Percentiles rank a stretch among this genome's conserved stretches.
phyloP scores from a whole-genome alignment of 2,888 invertebrate species.

The Pilophorus perplexus region DNA sequence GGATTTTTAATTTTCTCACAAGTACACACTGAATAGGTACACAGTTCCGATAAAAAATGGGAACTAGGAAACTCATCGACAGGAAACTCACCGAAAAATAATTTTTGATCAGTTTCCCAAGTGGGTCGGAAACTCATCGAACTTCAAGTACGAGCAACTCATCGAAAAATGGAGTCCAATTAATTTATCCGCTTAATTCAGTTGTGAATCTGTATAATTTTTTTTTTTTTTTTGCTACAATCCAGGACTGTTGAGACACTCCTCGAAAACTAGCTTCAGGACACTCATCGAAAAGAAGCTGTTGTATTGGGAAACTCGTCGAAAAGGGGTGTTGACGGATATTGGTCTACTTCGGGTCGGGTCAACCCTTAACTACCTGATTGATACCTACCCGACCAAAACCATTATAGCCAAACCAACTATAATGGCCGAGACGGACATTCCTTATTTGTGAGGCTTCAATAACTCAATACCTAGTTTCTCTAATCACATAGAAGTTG shows the following conservation, averaged over 20 bases:
- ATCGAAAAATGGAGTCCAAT: not conserved
- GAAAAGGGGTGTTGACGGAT: not conserved
- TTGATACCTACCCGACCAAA: not conserved
- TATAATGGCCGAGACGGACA: too few relatives aligned
- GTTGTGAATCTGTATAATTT: not conserved
- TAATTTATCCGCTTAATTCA: constrained; percentile 5
- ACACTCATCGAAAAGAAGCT: constrained; percentile 1
- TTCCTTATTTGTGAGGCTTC: too few relatives aligned
- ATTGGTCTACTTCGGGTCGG: not conserved
- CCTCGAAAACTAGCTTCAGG: not conserved
- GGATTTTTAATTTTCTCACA: too few relatives aligned
- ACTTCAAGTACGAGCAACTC: not conserved
- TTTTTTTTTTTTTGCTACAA: not conserved
- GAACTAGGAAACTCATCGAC: constrained; percentile 1
- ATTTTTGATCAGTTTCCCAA: not conserved
- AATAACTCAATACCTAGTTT: too few relatives aligned
- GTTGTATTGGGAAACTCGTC: not conserved
- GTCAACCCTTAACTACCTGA: not conserved
- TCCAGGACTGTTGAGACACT: not conserved
- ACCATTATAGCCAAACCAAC: too few relatives aligned
- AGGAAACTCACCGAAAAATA: not conserved
- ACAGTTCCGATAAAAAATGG: too few relatives aligned
- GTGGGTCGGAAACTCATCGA: not conserved
- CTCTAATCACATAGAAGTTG: too few relatives aligned
- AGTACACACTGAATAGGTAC: too few relatives aligned